Base-by-base conservation (phyloP, 2,113 vertebrate species). In the Antidorcas marsupialis region DNA sequence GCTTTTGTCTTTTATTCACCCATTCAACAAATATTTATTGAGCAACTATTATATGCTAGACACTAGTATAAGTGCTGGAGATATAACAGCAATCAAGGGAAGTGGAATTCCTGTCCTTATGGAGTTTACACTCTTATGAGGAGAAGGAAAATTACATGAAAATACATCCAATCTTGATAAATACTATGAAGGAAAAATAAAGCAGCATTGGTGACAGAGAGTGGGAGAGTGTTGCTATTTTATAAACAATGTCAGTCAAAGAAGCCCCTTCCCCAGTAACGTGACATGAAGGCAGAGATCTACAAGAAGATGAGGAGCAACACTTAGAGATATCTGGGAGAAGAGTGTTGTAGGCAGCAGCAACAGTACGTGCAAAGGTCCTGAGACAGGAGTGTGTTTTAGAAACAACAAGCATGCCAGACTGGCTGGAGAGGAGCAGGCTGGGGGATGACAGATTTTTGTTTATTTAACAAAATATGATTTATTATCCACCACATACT, bases 1-100 rank as follows among this genome's bases (percentile, higher is more conserved):
- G 27, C n/a, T 95, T 94, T 82, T 96, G 52, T 93, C 67, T 89
- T 82, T 96, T 47, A 76, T 95, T 88, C 76, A 97, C 82, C 81
- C 21, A 87, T 43, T 84, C 21, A 79, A 82, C 60, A 94, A 88
- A 91, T 96, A 87, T 95, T 92, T 84, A 83, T 59, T 93, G 33
- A 95, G 33, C 9, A 95, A 30, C 57, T 93, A 62, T 30, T 84
- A 96, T 79, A 64, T 93, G 76, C 52, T 81, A 95, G 28, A 93
- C 82, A 76, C 45, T n/a, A 19, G 87, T 84, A 52, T 74, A 85
- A 71, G 53, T 87, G 12, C 88, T 50, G 62, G 47, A 28, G 15
- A 84, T 93, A 25, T 88, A 96, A 88, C 45, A 74, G 36, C 55
- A 64, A 96, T 95, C 45, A 93, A 81, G 23, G 39, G 67, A 89